Percentiles rank a stretch among this genome's conserved stretches.
Evolutionary conservation across 2,888 invertebrate genomes (phyloP).

Genomic region (Gandaritis pyraliata): DNA sequence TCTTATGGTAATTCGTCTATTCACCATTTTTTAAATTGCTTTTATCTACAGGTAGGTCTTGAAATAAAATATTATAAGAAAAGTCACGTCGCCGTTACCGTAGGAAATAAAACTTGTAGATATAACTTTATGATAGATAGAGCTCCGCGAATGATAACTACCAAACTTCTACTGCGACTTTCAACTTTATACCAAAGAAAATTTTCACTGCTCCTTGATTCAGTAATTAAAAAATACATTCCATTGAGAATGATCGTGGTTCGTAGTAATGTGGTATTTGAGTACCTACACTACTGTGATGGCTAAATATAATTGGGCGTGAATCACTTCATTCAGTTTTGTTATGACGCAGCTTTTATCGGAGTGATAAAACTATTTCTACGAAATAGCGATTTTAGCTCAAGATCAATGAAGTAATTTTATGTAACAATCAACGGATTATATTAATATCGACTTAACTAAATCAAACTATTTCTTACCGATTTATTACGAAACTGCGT

Average conservation of each 20-base stretch:
- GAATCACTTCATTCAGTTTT: constrained; percentile 74
- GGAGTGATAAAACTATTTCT: constrained; percentile 54
- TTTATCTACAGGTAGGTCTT: constrained; percentile 1
- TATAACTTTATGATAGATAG: not conserved
- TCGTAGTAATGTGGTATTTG: constrained; percentile 75
- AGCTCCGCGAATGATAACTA: not conserved
- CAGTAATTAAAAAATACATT: constrained; percentile 27
- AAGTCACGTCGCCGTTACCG: constrained; percentile 13
- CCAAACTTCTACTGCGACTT: not conserved
- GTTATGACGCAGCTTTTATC: constrained; percentile 68
- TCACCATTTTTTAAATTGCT: constrained; percentile 32
- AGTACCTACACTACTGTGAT: constrained; percentile 45
- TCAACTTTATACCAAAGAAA: not conserved
- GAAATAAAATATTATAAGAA: constrained; percentile 7
- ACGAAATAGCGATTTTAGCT: constrained; percentile 43
- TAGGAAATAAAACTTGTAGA: constrained; percentile 3
- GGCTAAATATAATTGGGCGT: constrained; percentile 71
- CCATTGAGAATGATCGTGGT: constrained; percentile 59
- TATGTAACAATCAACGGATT: not conserved
- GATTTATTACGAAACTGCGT: no score
- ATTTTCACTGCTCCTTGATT: not conserved
- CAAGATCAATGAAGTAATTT: constrained; percentile 14
- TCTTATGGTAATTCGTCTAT: constrained; percentile 51
- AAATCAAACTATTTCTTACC: no score
- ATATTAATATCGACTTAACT: no score